Base-by-base conservation (phyloP, 2,888 invertebrate species). In the Orchesellides sinensis region DNA sequence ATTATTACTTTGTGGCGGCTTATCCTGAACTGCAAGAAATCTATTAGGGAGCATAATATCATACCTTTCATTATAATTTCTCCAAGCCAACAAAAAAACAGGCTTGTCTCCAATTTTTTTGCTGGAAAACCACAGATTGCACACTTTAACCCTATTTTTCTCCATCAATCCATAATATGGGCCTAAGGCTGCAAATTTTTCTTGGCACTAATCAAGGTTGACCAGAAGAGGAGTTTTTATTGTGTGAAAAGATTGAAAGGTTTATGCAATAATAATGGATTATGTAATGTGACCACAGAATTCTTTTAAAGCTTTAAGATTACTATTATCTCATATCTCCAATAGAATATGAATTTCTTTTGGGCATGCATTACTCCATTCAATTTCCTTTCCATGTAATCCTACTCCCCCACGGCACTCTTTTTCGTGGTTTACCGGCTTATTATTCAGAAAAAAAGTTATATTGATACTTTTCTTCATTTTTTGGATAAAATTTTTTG, bases 41-140 rank as follows among this genome's bases (percentile, higher is more conserved):
- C 59, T 59, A 59, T 59, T 59, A 59, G 32, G 23, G 35, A 35
- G 35, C n/a, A 49, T 21, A 19, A 21, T 49, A 49, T 17, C 12
- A 8, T 21, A 17, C 49, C 49, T n/a, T 49, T 21, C 19, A 19
- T 49, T 49, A 49, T 47, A 4, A 47, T 19, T 12, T 19, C 49
- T 49, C 21, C 5, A 17, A 17, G 19, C 49, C 17, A 19, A 12
- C n/a, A 17, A 49, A 3, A 49, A 49, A 17, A 19, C 49, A 49
- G 6, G 35, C 35, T 8, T 35, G n/a, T n/a, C n/a, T n/a, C n/a
- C 17, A 49, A 6, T 19, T 49, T 49, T 10, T 27, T 29, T 29
- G 12, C 27, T 25, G n/a, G n/a, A 63, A 68, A 65, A 68, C 68
- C 68, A 32, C 68, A 68, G 29, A 68, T 63, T 68, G 10, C 21